Conservation (phyloP, 2,113 vertebrate genomes). For the Tragelaphus imberbis region DNA sequence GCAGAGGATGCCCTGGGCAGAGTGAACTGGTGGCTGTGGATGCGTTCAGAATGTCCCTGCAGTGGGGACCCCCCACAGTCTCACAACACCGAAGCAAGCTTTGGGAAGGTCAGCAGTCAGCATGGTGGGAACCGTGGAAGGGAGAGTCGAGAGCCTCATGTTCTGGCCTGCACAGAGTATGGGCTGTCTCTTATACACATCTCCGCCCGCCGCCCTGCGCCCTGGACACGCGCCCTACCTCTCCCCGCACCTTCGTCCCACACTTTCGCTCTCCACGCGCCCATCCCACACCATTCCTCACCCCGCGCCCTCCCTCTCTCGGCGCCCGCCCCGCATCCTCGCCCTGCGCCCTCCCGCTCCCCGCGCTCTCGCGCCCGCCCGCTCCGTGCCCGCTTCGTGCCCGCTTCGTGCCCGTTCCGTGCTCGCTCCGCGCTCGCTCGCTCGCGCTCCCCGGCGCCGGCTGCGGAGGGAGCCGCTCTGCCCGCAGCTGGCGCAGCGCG, state of each 20-base stretch:
- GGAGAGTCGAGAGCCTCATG: not conserved
- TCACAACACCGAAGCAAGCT: not conserved
- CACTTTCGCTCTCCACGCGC: too few relatives aligned
- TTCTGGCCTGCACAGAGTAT: not conserved
- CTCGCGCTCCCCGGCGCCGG: slow-evolving; percentile 67
- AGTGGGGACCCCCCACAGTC: not conserved
- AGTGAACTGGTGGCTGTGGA: not conserved
- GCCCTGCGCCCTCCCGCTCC: not conserved
- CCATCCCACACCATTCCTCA: not conserved
- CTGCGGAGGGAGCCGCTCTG: slow-evolving; percentile 75
- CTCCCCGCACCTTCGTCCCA: too few relatives aligned
- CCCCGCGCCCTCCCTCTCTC: not conserved
- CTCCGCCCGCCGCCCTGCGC: too few relatives aligned
- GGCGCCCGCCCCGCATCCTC: slow-evolving; percentile 39
- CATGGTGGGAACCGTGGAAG: not conserved
- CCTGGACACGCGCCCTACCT: too few relatives aligned
- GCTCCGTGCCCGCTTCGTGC: not conserved
- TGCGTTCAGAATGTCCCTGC: not conserved
- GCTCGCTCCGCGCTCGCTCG: not conserved
- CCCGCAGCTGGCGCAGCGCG: slow-evolving; percentile 77
- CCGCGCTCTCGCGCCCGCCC: not conserved
- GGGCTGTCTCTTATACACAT: too few relatives aligned
- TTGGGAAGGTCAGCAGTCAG: not conserved
- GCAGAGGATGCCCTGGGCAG: not conserved
- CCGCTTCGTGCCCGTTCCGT: slow-evolving; percentile 45